These are phyloP conservation scores for Poecilobothrus nobilitatus DNA, from an alignment of 2,888 invertebrate genomes.

Conservation along the genomic window DNA sequence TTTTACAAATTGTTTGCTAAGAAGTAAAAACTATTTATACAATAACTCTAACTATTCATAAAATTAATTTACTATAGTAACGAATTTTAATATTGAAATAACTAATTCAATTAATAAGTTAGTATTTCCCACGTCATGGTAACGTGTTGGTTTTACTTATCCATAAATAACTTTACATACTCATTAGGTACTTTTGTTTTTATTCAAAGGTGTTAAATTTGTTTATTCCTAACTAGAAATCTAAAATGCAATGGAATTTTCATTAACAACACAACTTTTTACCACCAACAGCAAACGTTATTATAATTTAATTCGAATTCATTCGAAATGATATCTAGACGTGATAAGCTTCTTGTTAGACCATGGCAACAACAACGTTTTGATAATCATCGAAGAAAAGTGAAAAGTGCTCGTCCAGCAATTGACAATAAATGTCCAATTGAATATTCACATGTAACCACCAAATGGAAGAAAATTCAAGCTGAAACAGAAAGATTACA, in stretches of 20 bases:
- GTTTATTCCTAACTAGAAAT: not conserved
- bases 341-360: slow-evolving; percentile 60
- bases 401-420: slow-evolving; percentile 55
- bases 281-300: not conserved
- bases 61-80: no score
- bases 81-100: not conserved
- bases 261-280: not conserved
- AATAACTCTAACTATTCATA: no score
- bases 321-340: slow-evolving; percentile 54
- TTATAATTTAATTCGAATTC: not conserved
- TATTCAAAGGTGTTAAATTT: not conserved
- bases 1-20: no score
- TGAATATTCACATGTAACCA: slow-evolving; percentile 54
- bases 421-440: slow-evolving; percentile 59
- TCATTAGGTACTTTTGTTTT: no score
- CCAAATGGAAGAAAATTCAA: slow-evolving; percentile 62
- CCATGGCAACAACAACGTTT: slow-evolving; percentile 64
- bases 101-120: not conserved
- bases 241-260: not conserved
- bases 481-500: slow-evolving; percentile 57
- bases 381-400: slow-evolving; percentile 61
- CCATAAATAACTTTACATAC: not conserved
- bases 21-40: no score
- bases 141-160: not conserved
- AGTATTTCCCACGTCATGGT: not conserved